These are phyloP conservation scores for Lottia scabra DNA, from an alignment of 2,888 invertebrate genomes.

Conservation along the genomic window DNA sequence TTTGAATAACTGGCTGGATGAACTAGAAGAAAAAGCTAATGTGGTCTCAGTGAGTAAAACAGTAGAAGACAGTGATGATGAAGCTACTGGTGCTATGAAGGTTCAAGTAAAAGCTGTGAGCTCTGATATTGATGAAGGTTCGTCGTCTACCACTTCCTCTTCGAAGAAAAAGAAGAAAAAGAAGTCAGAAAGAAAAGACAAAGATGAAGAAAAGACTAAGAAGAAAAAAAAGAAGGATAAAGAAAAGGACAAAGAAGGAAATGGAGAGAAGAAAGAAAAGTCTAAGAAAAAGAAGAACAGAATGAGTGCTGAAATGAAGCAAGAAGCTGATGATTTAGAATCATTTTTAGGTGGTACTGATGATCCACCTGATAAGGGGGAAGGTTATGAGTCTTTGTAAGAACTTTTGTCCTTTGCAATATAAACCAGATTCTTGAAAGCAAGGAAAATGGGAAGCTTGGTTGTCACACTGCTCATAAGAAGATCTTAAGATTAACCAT, in stretches of 20 bases:
- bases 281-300: conserved; percentile 39
- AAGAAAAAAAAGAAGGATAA: conserved; percentile 32
- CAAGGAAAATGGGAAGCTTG: no score
- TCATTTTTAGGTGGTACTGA: conserved; percentile 54
- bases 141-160: conserved; percentile 13
- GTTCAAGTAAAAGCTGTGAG: conserved; percentile 18
- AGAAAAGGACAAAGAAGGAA: conserved; percentile 32
- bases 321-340: conserved; percentile 53
- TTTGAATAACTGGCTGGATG: conserved; percentile 54
- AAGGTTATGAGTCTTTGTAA: conserved; percentile 50
- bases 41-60: not conserved
- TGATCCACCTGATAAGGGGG: conserved; percentile 24
- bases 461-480: no score
- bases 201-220: conserved; percentile 23
- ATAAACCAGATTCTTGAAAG: not conserved
- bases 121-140: conserved; percentile 25
- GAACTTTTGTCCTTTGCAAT: not conserved
- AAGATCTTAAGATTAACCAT: no score
- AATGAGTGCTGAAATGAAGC: conserved; percentile 31
- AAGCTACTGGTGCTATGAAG: conserved; percentile 16
- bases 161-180: conserved; percentile 34
- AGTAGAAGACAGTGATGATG: conserved; percentile 29
- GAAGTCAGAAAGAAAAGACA: conserved; percentile 32
- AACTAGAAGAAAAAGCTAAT: conserved; percentile 42
- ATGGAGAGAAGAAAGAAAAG: conserved; percentile 34